Percentiles rank a stretch among this genome's conserved stretches.
Evolutionary conservation across 1,140 invertebrate genomes (phyloP).

Genomic region (Rhagoletis pomonella): DNA sequence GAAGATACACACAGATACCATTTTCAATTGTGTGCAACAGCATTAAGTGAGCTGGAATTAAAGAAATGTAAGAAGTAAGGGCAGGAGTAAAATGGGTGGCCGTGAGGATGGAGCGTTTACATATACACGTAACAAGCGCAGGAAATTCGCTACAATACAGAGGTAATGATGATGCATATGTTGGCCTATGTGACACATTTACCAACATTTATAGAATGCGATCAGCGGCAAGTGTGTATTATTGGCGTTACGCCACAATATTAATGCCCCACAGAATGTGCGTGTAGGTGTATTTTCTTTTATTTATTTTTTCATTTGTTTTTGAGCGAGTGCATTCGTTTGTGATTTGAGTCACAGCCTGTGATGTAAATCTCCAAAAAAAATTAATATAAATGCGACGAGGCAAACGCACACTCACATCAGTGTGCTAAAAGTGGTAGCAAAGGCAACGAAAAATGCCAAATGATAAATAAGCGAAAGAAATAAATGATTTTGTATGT

Average conservation of each 20-base stretch:
- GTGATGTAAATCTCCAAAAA: not conserved
- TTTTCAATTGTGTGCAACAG: slow-evolving; percentile 20
- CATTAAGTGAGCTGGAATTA: slow-evolving; percentile 35
- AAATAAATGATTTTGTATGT: slow-evolving; percentile 32
- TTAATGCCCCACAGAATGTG: not conserved
- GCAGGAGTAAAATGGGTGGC: not conserved
- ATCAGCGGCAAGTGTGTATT: not conserved
- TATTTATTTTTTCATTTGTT: not conserved
- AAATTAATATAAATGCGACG: slow-evolving; percentile 3
- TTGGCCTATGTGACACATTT: slow-evolving; percentile 23
- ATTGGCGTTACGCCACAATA: not conserved
- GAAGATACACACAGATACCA: not conserved
- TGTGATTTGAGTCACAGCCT: slow-evolving; percentile 15
- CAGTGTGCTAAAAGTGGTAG: not conserved
- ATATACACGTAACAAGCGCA: not conserved
- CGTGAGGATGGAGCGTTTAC: not conserved
- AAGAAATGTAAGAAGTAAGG: not conserved
- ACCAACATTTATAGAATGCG: not conserved
- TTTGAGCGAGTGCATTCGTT: slow-evolving; percentile 23
- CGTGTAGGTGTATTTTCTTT: not conserved
- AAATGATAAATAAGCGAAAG: slow-evolving; percentile 11
- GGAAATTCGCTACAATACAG: slow-evolving; percentile 19
- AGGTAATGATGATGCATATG: slow-evolving; percentile 38
- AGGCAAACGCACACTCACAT: not conserved
- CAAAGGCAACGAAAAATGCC: not conserved